Conservation (phyloP, 2,888 invertebrate genomes). For the Conus canariensis region DNA sequence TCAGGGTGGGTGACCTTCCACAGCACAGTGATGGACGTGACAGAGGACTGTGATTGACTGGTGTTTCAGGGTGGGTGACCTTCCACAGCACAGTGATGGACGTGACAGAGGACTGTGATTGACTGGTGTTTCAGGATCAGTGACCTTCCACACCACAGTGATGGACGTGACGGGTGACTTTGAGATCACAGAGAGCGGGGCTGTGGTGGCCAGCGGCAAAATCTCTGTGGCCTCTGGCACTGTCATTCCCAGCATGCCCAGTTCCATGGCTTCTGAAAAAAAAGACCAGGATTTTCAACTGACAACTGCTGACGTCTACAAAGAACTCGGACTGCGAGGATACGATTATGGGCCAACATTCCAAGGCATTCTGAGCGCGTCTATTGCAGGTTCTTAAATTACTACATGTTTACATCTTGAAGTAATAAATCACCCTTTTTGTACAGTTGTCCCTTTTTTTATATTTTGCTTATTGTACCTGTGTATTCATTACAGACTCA, state of each 20-base stretch:
- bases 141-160: too few relatives aligned
- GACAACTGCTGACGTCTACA: constrained; percentile 75
- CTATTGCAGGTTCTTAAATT: not conserved
- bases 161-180: constrained; percentile 81
- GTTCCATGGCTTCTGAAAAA: constrained; percentile 2
- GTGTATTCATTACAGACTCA: too few relatives aligned
- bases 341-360: constrained; percentile 62
- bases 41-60: constrained; percentile 84
- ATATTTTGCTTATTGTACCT: too few relatives aligned
- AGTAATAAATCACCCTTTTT: too few relatives aligned
- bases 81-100: too few relatives aligned
- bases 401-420: too few relatives aligned
- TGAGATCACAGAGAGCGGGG: constrained; percentile 92
- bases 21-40: constrained; percentile 74
- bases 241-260: constrained; percentile 42
- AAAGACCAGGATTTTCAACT: constrained; percentile 55
- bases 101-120: too few relatives aligned
- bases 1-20: too few relatives aligned
- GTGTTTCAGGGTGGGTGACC: too few relatives aligned
- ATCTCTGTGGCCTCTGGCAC: constrained; percentile 81
- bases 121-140: too few relatives aligned
- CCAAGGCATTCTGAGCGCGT: constrained; percentile 53
- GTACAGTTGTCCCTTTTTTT: too few relatives aligned
- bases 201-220: constrained; percentile 89
- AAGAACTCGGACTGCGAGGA: constrained; percentile 74